These are phyloP conservation scores for Hirtodrosophila cameraria DNA, from an alignment of 2,888 invertebrate species.

Conservation along the genomic window DNA sequence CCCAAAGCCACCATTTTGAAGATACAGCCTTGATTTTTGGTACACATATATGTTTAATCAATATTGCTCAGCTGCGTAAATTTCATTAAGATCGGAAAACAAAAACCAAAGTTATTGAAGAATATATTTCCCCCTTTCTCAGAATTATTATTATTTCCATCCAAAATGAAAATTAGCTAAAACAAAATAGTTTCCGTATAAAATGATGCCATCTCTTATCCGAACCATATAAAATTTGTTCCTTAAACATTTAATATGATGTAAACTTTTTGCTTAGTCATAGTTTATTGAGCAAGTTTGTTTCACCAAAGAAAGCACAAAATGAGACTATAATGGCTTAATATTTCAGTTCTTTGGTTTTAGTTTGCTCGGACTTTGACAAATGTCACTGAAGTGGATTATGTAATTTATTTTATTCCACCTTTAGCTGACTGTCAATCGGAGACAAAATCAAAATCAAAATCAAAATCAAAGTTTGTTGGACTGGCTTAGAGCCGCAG, in stretches of 20 bases:
- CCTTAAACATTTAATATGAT: not conserved
- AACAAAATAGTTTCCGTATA: too few species aligned
- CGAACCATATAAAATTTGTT: too few species aligned
- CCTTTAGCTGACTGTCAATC: constrained; percentile 41
- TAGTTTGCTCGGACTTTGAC: constrained; percentile 44
- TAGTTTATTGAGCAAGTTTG: constrained; percentile 31
- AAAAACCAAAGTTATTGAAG: too few species aligned
- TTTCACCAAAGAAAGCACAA: constrained; percentile 8
- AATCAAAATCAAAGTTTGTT: constrained; percentile 53
- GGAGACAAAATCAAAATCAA: constrained; percentile 53
- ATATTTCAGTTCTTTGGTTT: constrained; percentile 8
- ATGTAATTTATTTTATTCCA: constrained; percentile 65
- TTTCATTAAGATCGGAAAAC: too few species aligned
- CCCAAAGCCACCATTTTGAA: too few species aligned
- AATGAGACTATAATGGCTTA: constrained; percentile 36
- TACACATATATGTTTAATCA: too few species aligned
- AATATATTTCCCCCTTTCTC: too few species aligned
- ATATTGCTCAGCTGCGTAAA: too few species aligned
- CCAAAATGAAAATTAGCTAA: too few species aligned
- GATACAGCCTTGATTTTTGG: too few species aligned
- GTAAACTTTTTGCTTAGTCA: not conserved
- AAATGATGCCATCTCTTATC: too few species aligned
- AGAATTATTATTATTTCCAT: too few species aligned
- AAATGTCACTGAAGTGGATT: constrained; percentile 65
- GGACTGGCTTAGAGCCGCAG: constrained; percentile 41